Percentiles rank a stretch among this genome's conserved stretches.
Conservation (phyloP, 2,113 vertebrate genomes). For the Petrocephalus microphthalmus region DNA sequence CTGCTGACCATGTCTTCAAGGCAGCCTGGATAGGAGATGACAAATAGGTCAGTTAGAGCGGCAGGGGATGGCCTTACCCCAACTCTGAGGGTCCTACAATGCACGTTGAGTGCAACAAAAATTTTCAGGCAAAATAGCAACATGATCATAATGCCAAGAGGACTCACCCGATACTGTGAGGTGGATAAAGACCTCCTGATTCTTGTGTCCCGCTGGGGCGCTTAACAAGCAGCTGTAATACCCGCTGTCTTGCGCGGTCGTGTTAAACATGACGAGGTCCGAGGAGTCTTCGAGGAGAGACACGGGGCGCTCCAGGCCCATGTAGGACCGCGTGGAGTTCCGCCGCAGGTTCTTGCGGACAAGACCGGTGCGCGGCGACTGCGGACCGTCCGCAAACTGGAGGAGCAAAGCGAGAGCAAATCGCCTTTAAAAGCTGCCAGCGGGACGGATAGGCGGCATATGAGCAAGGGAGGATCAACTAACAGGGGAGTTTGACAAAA, state of each 20-base stretch:
- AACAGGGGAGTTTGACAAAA: neutral
- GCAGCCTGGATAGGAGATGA: conserved; percentile 34
- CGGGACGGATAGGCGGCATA: neutral
- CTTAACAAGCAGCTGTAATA: conserved; percentile 50
- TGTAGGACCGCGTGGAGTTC: conserved; percentile 25
- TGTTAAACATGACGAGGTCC: conserved; percentile 41
- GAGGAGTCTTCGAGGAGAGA: conserved; percentile 25
- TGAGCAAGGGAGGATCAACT: neutral
- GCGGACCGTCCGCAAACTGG: conserved; percentile 28
- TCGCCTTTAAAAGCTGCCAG: neutral
- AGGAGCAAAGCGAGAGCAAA: neutral
- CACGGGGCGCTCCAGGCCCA: conserved; percentile 6
- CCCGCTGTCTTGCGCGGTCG: conserved; percentile 39
- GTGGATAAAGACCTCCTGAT: conserved; percentile 34
- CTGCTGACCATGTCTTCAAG: neutral
- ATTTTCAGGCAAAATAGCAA: neutral
- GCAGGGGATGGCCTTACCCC: no score
- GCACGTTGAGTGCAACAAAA: neutral
- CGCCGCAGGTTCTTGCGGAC: conserved; percentile 35
- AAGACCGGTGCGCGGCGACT: conserved; percentile 30
- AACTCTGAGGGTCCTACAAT: neutral
- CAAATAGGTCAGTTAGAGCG: neutral
- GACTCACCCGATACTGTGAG: conserved; percentile 49
- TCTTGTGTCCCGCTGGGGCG: conserved; percentile 54
- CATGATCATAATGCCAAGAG: neutral